phyloP scores from a whole-genome alignment of 1,140 invertebrate genomes.

The Caenorhabditis tropicalis region DNA sequence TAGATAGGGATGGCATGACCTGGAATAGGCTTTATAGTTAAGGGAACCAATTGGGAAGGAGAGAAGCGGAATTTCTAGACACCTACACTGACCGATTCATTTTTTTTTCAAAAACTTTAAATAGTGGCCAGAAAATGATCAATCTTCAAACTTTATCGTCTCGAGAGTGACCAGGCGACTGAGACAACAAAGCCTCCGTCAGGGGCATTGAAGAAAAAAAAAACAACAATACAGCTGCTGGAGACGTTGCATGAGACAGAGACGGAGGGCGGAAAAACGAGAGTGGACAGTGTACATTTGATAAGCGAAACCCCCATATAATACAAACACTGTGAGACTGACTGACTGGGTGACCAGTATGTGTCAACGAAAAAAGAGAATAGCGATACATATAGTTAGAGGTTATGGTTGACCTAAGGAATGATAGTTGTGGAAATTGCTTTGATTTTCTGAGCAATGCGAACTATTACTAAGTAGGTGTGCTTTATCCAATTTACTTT shows the following conservation, averaged over 20 bases:
- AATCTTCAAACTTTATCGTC: constrained; percentile 11
- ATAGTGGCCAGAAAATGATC: neutral
- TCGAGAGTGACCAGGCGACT: constrained; percentile 11
- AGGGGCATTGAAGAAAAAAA: neutral
- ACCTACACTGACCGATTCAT: no score
- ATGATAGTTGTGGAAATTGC: no score
- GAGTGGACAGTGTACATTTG: constrained; percentile 11
- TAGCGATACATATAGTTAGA: neutral
- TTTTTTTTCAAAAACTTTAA: neutral
- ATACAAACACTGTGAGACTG: neutral
- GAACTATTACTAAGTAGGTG: no score
- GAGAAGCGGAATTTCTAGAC: no score
- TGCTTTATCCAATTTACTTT: no score
- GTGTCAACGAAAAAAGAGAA: neutral
- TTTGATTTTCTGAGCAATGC: no score
- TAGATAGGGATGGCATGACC: constrained; percentile 56
- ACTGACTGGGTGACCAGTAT: neutral
- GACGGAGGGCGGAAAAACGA: neutral
- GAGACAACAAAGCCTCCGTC: constrained; percentile 16
- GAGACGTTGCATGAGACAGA: neutral
- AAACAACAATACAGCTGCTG: constrained; percentile 25
- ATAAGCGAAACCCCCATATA: constrained; percentile 23
- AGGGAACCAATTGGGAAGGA: no score
- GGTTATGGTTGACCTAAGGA: neutral
- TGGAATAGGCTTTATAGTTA: no score